These are phyloP conservation scores for Teleopsis dalmanni DNA, from an alignment of 1,140 invertebrate species.

Conservation along the genomic window DNA sequence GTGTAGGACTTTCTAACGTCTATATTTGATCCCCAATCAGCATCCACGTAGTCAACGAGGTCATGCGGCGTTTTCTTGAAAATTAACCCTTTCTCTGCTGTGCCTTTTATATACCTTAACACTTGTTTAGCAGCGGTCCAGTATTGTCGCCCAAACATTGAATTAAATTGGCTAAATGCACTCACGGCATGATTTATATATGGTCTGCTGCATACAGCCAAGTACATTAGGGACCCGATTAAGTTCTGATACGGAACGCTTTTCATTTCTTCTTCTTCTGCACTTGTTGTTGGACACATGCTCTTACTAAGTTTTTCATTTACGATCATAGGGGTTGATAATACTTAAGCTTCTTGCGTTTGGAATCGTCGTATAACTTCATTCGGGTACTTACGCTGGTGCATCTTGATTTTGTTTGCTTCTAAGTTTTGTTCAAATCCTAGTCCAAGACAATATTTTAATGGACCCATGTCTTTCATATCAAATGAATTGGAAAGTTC, in stretches of 20 bases:
- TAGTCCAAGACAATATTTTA: constrained; percentile 1
- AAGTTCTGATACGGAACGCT: constrained; percentile 1
- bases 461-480: constrained; percentile 14
- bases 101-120: background rate
- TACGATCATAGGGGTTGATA: background rate
- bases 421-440: constrained; percentile 1
- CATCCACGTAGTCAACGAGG: background rate
- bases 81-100: background rate
- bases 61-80: background rate
- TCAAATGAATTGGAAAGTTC: background rate
- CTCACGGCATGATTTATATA: constrained; percentile 3
- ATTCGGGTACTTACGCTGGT: background rate
- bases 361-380: background rate
- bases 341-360: background rate
- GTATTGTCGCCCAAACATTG: background rate
- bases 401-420: background rate
- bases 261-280: background rate
- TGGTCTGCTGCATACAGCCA: constrained; percentile 6
- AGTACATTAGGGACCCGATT: constrained; percentile 6
- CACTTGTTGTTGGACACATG: background rate
- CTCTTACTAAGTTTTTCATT: background rate
- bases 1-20: constrained; percentile 4
- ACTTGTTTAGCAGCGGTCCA: too few species aligned
- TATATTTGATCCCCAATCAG: constrained; percentile 4
- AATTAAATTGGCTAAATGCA: constrained; percentile 2